Base-by-base conservation (phyloP, 1,140 invertebrate genomes). In the Meloidogyne chitwoodi region DNA sequence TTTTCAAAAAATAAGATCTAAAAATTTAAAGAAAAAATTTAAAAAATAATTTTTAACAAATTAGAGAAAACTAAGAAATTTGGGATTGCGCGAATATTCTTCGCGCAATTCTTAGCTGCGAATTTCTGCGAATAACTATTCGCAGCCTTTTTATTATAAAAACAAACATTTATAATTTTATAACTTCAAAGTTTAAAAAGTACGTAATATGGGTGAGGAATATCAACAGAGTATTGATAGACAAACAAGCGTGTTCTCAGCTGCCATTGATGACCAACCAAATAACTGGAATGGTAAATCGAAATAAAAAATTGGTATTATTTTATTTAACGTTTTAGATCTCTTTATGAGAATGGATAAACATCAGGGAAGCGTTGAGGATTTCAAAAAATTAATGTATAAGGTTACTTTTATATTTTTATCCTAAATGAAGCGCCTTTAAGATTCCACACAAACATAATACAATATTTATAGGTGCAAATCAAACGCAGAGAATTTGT, bases 361-460 rank as follows among this genome's bases (percentile, higher is more conserved):
- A 31, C 65, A 75, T 22, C 38, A 27, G 14, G 74, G 74, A 24
- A 75, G 66, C 8, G 80, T 80, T 56, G 79, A 80, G 11, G 80
- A 82, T 4, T 80, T 77, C 48, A 82, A 80, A 61, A 66, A 44
- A 38, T 56, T 80, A 3, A 80, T 80, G 79, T 80, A 80, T 69
- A 71, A 83, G 76, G 79, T 80, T 34, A 27, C 44, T 24, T 19
- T 34, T 77, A n/a, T 6, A 26, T 69, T 14, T 19, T 69, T 67
- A 5, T 34, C 24, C n/a, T 19, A 16, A 68, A 10, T 27, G 64
- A 67, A 6, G 6, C 29, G 2, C 2, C 29, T 31, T 3, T 31
- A 31, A 6, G 2, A 6, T 2, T 31, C 2, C 6, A 31, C 6
- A 31, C 29, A 31, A n/a, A 0, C 64, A 22, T 26, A 74, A 24